These are phyloP conservation scores for Coracias cyanogaster DNA, from an alignment of 2,797 vertebrate genomes.

Conservation along the genomic window DNA sequence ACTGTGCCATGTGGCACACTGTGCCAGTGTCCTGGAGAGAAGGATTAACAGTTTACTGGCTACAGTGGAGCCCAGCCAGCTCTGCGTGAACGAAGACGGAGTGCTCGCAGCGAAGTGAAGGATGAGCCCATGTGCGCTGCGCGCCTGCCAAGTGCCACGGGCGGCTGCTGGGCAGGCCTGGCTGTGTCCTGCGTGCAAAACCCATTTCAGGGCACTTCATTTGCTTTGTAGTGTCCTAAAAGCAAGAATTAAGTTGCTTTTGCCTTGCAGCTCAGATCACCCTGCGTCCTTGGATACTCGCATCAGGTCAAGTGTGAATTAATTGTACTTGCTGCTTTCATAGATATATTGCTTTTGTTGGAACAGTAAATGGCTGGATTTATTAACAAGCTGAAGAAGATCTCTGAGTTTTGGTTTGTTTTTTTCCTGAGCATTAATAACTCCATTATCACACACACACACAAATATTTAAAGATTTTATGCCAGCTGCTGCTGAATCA, in stretches of 20 bases:
- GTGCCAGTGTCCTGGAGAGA: not conserved
- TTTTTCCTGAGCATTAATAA: not conserved
- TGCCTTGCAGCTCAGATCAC: not conserved
- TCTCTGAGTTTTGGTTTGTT: not conserved
- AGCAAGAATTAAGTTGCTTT: not conserved
- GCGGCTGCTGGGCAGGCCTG: not conserved
- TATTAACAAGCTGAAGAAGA: conserved; percentile 16
- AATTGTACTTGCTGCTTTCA: not conserved
- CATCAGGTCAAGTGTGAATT: not conserved
- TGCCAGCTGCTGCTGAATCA: conserved; percentile 18
- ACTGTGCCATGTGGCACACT: fast-evolving
- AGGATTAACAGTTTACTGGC: not conserved
- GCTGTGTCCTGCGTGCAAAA: not conserved
- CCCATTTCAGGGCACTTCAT: not conserved
- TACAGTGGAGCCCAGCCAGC: not conserved
- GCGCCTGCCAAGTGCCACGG: fast-evolving
- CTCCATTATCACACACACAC: not conserved
- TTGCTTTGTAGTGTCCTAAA: not conserved
- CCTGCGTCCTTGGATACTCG: not conserved
- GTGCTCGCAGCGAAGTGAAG: fast-evolving
- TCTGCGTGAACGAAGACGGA: not conserved
- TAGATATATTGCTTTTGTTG: not conserved
- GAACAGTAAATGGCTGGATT: not conserved
- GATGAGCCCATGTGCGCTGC: not conserved
- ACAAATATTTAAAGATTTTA: not conserved